Conservation (phyloP, 2,797 vertebrate species). For the Betta splendens region DNA sequence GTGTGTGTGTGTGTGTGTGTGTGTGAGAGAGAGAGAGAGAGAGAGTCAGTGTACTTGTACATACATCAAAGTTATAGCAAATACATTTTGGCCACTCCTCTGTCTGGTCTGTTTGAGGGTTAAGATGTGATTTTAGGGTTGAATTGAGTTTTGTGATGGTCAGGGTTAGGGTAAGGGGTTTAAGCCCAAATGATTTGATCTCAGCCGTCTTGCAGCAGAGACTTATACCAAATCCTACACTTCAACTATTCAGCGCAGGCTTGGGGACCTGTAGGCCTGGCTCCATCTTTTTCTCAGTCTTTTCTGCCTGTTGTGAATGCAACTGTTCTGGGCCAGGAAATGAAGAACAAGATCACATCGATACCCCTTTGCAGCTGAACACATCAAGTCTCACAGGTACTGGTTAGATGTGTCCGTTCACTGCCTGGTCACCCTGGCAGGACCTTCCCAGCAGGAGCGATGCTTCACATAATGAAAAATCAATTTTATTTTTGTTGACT, state of each 20-base stretch:
- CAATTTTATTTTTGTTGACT: conserved; percentile 78
- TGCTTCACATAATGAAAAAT: conserved; percentile 80
- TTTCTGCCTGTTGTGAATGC: conserved; percentile 1
- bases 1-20: too few relatives aligned
- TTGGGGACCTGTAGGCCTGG: not conserved
- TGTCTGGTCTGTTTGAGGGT: too few relatives aligned
- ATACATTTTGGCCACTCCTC: too few relatives aligned
- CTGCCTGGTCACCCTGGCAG: conserved; percentile 60
- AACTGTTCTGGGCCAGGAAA: conserved; percentile 32
- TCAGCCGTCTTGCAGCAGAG: not conserved
- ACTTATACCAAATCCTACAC: conserved; percentile 5
- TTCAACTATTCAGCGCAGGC: conserved; percentile 7
- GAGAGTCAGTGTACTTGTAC: too few relatives aligned
- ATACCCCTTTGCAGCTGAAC: conserved; percentile 26
- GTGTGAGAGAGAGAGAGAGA: too few relatives aligned
- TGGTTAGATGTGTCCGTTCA: conserved; percentile 37
- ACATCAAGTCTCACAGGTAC: conserved; percentile 17
- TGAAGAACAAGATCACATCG: conserved; percentile 44
- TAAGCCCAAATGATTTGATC: not conserved
- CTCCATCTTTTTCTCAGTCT: conserved; percentile 3
- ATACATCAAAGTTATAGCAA: too few relatives aligned
- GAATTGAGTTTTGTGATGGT: too few relatives aligned
- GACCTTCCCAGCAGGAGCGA: conserved; percentile 67
- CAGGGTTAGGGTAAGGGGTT: too few relatives aligned
- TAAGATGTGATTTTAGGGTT: too few relatives aligned